Evolutionary conservation across 2,888 invertebrate genomes (phyloP), one percentile per base, ranked within the genome.

Genomic region (Melinopterus prodromus): DNA sequence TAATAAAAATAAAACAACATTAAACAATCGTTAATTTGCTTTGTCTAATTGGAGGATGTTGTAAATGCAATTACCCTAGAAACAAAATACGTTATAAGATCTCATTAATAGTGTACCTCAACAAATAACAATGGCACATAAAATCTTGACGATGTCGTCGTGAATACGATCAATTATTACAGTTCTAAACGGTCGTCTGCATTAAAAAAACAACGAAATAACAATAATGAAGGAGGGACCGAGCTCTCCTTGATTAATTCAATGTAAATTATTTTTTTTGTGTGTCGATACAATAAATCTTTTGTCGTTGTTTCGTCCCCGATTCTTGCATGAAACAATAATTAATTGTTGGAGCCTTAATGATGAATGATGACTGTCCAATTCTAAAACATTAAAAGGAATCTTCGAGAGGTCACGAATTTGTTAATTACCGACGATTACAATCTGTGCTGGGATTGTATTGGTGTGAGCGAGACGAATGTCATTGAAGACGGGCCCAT

Each of bases 341-440:
- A 89, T 88, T 88, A 88, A 88, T 88, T 88, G 88, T 88, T 85
- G 85, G 85, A 86, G 86, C 86, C 37, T 87, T 88, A 88, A 88
- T 88, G 88, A 88, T 88, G 88, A 88, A 88, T 88, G 88, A 88
- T 88, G 88, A 88, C 88, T 89, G 86, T 88, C 85, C 85, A 85
- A 86, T 88, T 88, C 84, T 86, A 86, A 86, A 88, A 88, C 87
- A 87, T 88, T 87, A 86, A 88, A 84, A 86, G 85, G 82, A 86
- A 85, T 86, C 86, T 85, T 84, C 82, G 82, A 85, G 86, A 86
- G 88, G 88, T 89, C 89, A 89, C 88, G 88, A 87, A 88, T 88
- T 89, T 88, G 88, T 89, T 89, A 89, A 89, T 89, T 89, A 89
- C 88, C 85, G 83, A 83, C 86, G 88, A 88, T 88, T 88, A 86